phyloP scores from a whole-genome alignment of 1,140 invertebrate species.

The Drosophila simulans region DNA sequence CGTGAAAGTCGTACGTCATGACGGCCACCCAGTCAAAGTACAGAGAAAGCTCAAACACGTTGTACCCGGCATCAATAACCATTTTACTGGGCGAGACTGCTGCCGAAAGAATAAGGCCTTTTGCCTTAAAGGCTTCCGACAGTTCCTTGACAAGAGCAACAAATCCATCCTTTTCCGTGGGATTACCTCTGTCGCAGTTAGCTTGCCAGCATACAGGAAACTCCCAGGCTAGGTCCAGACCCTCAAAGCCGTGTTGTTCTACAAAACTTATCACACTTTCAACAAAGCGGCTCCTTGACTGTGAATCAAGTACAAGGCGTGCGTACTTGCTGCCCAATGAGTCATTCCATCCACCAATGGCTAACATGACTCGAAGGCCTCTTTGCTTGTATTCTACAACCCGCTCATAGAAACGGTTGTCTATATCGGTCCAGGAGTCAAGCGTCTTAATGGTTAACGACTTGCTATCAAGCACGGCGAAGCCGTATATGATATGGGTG shows the following conservation, averaged over 20 bases:
- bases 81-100: conserved; percentile 94
- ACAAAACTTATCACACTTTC: conserved; percentile 90
- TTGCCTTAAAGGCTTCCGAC: conserved; percentile 88
- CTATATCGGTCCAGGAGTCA: conserved; percentile 89
- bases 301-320: conserved; percentile 90
- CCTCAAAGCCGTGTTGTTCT: conserved; percentile 92
- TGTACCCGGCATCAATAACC: conserved; percentile 92
- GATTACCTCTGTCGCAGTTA: conserved; percentile 91
- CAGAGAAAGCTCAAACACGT: conserved; percentile 88
- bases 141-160: conserved; percentile 89
- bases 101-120: conserved; percentile 90
- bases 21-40: conserved; percentile 95
- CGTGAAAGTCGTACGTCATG: conserved; percentile 96
- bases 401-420: conserved; percentile 92
- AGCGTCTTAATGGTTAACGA: conserved; percentile 88
- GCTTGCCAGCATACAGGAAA: conserved; percentile 91
- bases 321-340: conserved; percentile 94
- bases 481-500: conserved; percentile 91
- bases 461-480: conserved; percentile 88
- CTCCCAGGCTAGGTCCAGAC: conserved; percentile 95
- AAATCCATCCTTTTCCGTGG: conserved; percentile 91
- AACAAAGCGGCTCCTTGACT: conserved; percentile 90
- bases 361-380: conserved; percentile 85
- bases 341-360: conserved; percentile 94
- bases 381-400: conserved; percentile 89